A percentile compares a stretch with the other conserved stretches of the same genome.
phyloP scores from a whole-genome alignment of 2,888 invertebrate species.

The Zeuzera pyrina region DNA sequence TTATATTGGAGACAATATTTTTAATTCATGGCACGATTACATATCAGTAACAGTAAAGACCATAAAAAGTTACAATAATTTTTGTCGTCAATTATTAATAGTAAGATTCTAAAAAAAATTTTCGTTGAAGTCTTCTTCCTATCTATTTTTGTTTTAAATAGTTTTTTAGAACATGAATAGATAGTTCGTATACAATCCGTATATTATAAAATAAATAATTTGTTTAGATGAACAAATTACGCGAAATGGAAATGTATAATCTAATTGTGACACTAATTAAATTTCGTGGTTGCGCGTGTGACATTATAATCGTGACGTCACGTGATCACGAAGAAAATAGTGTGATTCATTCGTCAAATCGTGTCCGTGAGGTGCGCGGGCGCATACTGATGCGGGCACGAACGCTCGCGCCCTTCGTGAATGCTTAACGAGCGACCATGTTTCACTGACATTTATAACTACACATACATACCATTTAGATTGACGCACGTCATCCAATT shows the following conservation, averaged over 20 bases:
- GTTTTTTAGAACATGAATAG: too few species aligned
- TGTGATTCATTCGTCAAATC: constrained; percentile 63
- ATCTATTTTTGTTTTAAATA: too few species aligned
- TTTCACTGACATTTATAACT: constrained; percentile 39
- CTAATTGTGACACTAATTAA: constrained; percentile 43
- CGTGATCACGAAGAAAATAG: constrained; percentile 46
- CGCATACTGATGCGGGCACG: constrained; percentile 58
- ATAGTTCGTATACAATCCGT: too few species aligned
- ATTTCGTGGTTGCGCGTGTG: constrained; percentile 60
- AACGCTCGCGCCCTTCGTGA: constrained; percentile 35
- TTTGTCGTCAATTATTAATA: too few species aligned
- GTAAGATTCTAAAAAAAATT: too few species aligned
- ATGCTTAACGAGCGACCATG: constrained; percentile 44
- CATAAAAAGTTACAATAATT: too few species aligned
- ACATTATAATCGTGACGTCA: constrained; percentile 64
- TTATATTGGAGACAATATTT: too few species aligned
- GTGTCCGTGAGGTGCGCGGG: constrained; percentile 56
- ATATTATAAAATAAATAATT: too few species aligned
- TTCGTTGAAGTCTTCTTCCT: too few species aligned
- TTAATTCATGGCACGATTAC: too few species aligned
- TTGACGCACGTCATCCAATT: constrained; percentile 21
- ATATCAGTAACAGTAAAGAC: too few species aligned
- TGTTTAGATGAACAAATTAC: constrained; percentile 23
- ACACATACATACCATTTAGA: constrained; percentile 5
- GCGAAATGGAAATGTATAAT: constrained; percentile 42